Conservation (phyloP, 2,797 vertebrate species). For the Cyclura pinguis region DNA sequence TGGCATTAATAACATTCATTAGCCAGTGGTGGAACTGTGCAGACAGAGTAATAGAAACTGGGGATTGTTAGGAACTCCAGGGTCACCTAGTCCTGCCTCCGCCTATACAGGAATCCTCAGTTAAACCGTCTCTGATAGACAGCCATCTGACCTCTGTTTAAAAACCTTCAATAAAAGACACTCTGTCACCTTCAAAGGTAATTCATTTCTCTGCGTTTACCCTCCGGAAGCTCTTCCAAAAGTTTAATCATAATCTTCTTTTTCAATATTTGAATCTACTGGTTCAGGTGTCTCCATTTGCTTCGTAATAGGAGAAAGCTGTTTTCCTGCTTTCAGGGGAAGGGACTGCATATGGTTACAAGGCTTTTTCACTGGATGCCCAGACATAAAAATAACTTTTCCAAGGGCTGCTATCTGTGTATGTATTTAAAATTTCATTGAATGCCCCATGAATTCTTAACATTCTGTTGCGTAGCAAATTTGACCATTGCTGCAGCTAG, state of each 20-base stretch:
- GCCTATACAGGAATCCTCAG: no score
- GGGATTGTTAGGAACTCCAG: no score
- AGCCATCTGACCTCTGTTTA: no score
- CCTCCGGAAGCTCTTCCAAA: no score
- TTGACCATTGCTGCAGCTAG: slow-evolving; percentile 1
- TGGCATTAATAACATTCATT: not conserved
- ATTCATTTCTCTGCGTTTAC: no score
- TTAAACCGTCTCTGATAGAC: no score
- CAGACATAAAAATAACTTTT: not conserved
- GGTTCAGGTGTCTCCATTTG: not conserved
- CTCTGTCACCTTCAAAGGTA: no score
- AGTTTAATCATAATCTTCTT: no score
- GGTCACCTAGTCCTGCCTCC: no score
- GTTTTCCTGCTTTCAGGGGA: not conserved
- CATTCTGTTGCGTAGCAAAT: not conserved
- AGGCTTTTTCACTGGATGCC: not conserved
- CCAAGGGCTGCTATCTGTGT: not conserved
- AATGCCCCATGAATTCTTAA: slow-evolving; percentile 17
- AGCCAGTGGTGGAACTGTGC: not conserved
- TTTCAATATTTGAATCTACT: no score
- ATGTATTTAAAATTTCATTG: slow-evolving; percentile 19
- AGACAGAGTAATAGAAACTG: not conserved
- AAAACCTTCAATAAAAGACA: no score
- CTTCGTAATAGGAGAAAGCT: not conserved
- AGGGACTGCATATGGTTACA: not conserved